These are phyloP conservation scores for Argentina silus DNA, from an alignment of 2,797 vertebrate species.

Conservation along the genomic window DNA sequence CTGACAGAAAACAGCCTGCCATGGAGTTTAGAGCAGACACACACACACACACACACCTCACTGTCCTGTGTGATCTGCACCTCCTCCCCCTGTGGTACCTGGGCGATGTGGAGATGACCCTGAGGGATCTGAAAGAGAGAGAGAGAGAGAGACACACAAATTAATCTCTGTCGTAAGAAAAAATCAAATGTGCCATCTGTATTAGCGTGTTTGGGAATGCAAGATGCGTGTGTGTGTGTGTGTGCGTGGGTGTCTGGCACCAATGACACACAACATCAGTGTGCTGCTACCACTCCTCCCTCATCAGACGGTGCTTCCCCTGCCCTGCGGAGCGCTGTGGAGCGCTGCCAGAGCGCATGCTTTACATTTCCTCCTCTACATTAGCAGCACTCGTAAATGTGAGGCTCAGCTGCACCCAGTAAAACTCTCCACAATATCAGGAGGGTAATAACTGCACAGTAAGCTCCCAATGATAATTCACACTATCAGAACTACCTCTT, in stretches of 20 bases:
- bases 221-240: neutral
- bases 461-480: constrained; percentile 21
- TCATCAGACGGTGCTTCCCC: neutral
- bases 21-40: neutral
- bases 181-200: neutral
- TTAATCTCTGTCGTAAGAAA: neutral
- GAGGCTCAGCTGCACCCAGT: constrained; percentile 46
- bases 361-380: constrained; percentile 45
- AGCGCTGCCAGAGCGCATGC: constrained; percentile 21
- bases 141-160: constrained; percentile 47
- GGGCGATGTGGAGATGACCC: constrained; percentile 97
- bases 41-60: constrained; percentile 81
- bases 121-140: constrained; percentile 86
- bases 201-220: neutral
- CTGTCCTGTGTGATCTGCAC: constrained; percentile 99
- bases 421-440: constrained; percentile 40
- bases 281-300: neutral
- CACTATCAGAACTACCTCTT: no score
- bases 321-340: neutral
- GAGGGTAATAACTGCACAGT: constrained; percentile 44
- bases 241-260: neutral
- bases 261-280: neutral
- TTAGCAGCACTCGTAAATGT: constrained; percentile 52
- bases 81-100: constrained; percentile 98
- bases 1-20: constrained; percentile 21